Percentiles rank a stretch among this genome's conserved stretches.
Conservation (phyloP, 2,113 vertebrate genomes). For the Rhombomys opimus region DNA sequence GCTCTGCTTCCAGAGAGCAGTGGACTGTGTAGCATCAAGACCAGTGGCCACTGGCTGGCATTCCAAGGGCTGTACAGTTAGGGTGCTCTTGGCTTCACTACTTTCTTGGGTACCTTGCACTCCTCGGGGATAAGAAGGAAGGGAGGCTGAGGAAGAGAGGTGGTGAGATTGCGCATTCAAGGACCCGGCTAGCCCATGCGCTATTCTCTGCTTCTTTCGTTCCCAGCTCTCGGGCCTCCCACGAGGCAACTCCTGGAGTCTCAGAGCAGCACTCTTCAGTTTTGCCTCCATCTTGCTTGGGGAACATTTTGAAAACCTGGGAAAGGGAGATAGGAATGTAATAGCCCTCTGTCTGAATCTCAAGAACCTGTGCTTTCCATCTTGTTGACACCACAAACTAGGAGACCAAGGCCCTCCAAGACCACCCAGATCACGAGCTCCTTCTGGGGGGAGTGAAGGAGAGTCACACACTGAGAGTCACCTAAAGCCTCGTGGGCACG, state of each 20-base stretch:
- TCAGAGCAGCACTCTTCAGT: background rate
- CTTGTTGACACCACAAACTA: background rate
- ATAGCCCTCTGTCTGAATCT: background rate
- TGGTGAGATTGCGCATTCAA: background rate
- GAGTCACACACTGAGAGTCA: background rate
- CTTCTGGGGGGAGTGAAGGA: background rate
- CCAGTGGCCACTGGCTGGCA: background rate
- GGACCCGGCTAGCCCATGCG: background rate
- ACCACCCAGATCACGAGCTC: background rate
- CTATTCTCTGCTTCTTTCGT: background rate
- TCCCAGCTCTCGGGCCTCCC: background rate
- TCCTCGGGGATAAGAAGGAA: background rate
- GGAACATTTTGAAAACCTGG: background rate
- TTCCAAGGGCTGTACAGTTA: background rate
- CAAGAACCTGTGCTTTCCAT: background rate
- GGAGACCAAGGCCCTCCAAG: background rate
- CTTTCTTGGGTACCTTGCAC: background rate
- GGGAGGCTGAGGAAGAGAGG: background rate
- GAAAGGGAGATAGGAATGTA: background rate
- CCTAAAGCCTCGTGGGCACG: background rate
- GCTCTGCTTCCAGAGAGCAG: background rate
- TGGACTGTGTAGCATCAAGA: background rate
- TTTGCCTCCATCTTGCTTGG: background rate
- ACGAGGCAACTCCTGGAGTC: background rate
- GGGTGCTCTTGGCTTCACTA: background rate